Conservation (phyloP, 2,797 vertebrate species). For the Huso huso region DNA sequence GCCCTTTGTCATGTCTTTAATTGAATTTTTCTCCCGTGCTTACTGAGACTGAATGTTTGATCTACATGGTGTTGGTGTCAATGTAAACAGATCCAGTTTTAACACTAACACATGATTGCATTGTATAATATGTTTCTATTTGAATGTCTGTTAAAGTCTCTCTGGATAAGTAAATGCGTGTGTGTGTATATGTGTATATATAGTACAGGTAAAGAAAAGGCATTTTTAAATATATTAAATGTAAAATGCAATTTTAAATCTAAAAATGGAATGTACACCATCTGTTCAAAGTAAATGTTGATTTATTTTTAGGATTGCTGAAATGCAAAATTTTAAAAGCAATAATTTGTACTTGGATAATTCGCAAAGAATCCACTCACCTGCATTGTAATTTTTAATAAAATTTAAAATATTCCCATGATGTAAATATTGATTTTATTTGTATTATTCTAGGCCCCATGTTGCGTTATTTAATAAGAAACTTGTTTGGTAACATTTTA, state of each 20-base stretch:
- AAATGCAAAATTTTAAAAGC: constrained; percentile 21
- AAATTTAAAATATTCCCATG: constrained; percentile 20
- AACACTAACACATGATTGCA: not conserved
- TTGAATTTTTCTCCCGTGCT: too few species aligned
- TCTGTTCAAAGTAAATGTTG: constrained; percentile 7
- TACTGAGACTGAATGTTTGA: too few species aligned
- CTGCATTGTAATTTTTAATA: constrained; percentile 37
- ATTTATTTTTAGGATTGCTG: constrained; percentile 2
- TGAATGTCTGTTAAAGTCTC: too few species aligned
- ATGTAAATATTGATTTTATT: too few species aligned
- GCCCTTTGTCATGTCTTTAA: too few species aligned
- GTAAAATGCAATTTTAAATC: not conserved
- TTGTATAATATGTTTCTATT: not conserved
- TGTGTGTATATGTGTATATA: too few species aligned
- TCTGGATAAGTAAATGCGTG: too few species aligned
- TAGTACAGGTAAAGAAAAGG: not conserved
- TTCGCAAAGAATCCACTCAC: constrained; percentile 25
- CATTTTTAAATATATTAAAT: not conserved
- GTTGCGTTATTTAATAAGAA: too few species aligned
- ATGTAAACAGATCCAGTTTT: not conserved
- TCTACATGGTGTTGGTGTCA: too few species aligned
- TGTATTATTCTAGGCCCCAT: too few species aligned
- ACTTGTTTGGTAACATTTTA: too few species aligned
- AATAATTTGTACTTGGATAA: constrained; percentile 40
- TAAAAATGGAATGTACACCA: not conserved